These are phyloP conservation scores for Anthoscopus minutus DNA, from an alignment of 2,113 vertebrate species.

Conservation along the genomic window DNA sequence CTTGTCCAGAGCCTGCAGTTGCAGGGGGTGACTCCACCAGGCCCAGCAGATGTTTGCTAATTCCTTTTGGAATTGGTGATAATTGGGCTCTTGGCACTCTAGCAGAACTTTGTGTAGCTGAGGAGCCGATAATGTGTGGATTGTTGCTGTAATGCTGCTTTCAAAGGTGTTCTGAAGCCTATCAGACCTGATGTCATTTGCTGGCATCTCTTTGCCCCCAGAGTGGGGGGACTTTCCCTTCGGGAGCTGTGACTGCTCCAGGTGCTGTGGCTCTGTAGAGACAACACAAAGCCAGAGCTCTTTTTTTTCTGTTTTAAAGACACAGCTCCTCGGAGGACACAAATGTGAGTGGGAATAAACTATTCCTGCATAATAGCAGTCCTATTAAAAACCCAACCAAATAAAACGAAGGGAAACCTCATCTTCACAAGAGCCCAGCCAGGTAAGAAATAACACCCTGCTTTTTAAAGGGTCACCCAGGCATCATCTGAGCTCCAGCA, in stretches of 20 bases:
- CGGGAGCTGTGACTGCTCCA: neutral
- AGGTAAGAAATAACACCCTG: neutral
- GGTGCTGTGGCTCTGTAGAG: neutral
- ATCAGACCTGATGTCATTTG: neutral
- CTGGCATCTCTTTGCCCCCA: neutral
- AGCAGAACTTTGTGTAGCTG: neutral
- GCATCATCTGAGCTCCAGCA: neutral
- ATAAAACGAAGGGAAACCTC: neutral
- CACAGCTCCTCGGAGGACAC: neutral
- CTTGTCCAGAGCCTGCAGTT: neutral
- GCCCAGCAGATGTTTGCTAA: neutral
- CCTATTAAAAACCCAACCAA: neutral
- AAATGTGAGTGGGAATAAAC: neutral
- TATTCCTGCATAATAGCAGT: neutral
- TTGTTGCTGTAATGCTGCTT: neutral
- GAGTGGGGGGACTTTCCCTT: neutral
- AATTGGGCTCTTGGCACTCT: neutral
- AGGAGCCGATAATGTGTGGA: neutral
- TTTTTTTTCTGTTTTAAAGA: accelerated
- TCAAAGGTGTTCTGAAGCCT: neutral
- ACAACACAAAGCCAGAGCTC: neutral
- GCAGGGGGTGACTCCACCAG: neutral
- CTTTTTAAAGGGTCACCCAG: neutral
- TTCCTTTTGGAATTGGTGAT: neutral
- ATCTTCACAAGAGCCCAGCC: neutral